phyloP scores from a whole-genome alignment of 1,140 invertebrate species.

The Mylabris phalerata region DNA sequence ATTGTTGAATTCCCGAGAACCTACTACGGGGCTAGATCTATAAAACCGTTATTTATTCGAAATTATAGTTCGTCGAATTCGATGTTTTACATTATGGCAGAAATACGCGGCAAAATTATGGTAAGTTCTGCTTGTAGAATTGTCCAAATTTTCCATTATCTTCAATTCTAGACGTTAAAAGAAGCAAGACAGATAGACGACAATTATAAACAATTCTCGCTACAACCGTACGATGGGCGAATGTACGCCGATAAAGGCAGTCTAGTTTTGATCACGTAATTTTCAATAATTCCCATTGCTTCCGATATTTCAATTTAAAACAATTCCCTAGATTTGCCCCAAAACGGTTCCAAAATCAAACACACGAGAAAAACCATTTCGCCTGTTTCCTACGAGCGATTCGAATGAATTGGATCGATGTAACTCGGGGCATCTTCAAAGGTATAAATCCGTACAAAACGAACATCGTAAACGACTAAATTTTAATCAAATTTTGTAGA shows the following conservation, averaged over 20 bases:
- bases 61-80: conserved; percentile 28
- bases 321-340: conserved; percentile 2
- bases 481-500: too few relatives aligned
- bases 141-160: background rate
- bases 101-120: conserved; percentile 2
- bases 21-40: conserved; percentile 23
- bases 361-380: background rate
- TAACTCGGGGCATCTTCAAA: background rate
- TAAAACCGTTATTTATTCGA: conserved; percentile 19
- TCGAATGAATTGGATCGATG: conserved; percentile 8
- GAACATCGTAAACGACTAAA: background rate
- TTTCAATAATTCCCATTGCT: background rate
- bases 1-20: conserved; percentile 28
- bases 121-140: conserved; percentile 14
- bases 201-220: conserved; percentile 21
- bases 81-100: conserved; percentile 28
- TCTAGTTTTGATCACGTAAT: conserved; percentile 24
- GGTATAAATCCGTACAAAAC: background rate
- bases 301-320: background rate
- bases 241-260: conserved; percentile 16
- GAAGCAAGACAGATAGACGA: conserved; percentile 17
- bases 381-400: conserved; percentile 5
- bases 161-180: conserved; percentile 18
- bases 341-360: background rate
- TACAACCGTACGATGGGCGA: conserved; percentile 22